Evolutionary conservation across 2,888 invertebrate species (phyloP).

Genomic region (Lypha dubia): DNA sequence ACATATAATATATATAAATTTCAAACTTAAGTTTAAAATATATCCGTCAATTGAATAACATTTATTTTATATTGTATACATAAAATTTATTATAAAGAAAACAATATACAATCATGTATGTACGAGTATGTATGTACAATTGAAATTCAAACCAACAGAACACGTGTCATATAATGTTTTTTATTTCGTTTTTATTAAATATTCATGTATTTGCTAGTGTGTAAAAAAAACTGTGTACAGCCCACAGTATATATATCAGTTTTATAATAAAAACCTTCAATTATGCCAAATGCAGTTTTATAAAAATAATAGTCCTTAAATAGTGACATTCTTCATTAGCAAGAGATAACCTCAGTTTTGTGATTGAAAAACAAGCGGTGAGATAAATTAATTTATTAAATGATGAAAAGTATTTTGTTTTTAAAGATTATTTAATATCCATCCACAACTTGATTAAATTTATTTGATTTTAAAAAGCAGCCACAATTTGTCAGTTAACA

Average conservation of each 20-base stretch:
- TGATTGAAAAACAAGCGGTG: constrained; percentile 41
- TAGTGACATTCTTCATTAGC: neutral
- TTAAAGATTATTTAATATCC: constrained; percentile 27
- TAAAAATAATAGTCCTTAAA: constrained; percentile 12
- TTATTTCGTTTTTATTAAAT: neutral
- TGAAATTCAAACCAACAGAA: constrained; percentile 21
- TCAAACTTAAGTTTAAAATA: constrained; percentile 1
- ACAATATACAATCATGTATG: constrained; percentile 30
- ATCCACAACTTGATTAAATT: constrained; percentile 13
- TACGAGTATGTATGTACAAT: neutral
- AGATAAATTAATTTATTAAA: constrained; percentile 36
- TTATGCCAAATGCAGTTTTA: neutral
- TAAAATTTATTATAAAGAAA: constrained; percentile 24
- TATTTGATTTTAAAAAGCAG: constrained; percentile 22
- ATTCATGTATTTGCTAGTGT: neutral
- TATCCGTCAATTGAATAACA: constrained; percentile 21
- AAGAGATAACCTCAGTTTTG: constrained; percentile 17
- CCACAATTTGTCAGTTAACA: constrained; percentile 56
- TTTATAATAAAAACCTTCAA: constrained; percentile 1
- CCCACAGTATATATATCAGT: neutral
- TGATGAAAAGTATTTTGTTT: neutral
- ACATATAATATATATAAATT: too few species aligned
- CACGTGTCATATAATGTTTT: constrained; percentile 8
- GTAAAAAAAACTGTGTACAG: neutral
- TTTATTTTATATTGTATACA: constrained; percentile 30